Conservation (phyloP, 2,888 invertebrate species). For the Lordiphosa andalusiaca region DNA sequence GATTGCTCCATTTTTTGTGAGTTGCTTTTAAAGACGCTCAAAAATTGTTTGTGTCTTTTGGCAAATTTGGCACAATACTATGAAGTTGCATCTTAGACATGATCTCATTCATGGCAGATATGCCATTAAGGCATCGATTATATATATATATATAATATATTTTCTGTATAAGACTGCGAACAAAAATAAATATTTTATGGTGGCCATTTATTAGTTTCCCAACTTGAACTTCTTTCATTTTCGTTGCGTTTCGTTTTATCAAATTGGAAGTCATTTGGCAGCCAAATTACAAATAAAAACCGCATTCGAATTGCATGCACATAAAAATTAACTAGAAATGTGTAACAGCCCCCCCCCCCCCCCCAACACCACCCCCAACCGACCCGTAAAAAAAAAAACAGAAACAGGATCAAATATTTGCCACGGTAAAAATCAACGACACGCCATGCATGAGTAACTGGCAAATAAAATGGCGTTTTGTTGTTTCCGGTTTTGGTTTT, state of each 20-base stretch:
- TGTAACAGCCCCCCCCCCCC: constrained; percentile 15
- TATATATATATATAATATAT: too few relatives aligned
- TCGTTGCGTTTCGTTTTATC: constrained; percentile 5
- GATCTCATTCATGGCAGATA: too few relatives aligned
- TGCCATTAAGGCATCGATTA: too few relatives aligned
- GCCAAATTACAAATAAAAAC: constrained; percentile 51
- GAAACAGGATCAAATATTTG: constrained; percentile 45
- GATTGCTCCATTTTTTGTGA: too few relatives aligned
- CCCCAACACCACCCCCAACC: too few relatives aligned
- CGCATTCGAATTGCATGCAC: constrained; percentile 56
- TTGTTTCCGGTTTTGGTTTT: constrained; percentile 45
- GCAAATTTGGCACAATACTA: too few relatives aligned
- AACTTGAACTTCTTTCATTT: constrained; percentile 18
- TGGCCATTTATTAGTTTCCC: neutral
- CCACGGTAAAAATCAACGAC: constrained; percentile 38
- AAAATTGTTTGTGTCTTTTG: too few relatives aligned
- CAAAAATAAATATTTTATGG: too few relatives aligned
- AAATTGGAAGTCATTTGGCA: constrained; percentile 41
- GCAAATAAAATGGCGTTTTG: constrained; percentile 57
- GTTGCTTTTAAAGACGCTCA: too few relatives aligned
- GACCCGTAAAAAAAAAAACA: constrained; percentile 3
- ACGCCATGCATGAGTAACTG: constrained; percentile 7
- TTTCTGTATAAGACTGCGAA: too few relatives aligned
- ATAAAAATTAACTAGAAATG: constrained; percentile 55
- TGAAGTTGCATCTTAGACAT: too few relatives aligned